These are phyloP conservation scores for Lepidotrigona ventralis DNA, from an alignment of 1,140 invertebrate species.

Conservation along the genomic window DNA sequence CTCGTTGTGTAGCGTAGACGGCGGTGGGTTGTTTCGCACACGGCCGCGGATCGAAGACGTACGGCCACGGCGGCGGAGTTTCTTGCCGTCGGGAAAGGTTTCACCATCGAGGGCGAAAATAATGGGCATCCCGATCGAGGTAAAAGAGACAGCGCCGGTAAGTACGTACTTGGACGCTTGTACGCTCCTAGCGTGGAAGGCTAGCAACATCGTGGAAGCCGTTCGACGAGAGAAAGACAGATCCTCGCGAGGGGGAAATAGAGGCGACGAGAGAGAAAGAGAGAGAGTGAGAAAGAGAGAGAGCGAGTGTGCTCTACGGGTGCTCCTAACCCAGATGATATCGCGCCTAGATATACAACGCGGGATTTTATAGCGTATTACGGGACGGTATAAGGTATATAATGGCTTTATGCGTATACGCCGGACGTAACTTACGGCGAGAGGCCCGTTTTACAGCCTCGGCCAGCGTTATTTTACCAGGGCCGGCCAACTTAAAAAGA, in stretches of 20 bases:
- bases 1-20: background rate
- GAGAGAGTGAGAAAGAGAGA: no score
- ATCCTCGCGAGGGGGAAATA: background rate
- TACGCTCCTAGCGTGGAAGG: slow-evolving; percentile 42
- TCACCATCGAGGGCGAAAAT: slow-evolving; percentile 55
- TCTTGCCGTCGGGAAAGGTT: slow-evolving; percentile 29
- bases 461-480: slow-evolving; percentile 66
- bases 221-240: slow-evolving; percentile 28
- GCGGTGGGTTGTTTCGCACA: slow-evolving; percentile 31
- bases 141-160: slow-evolving; percentile 57
- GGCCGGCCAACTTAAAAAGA: slow-evolving; percentile 14
- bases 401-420: slow-evolving; percentile 73
- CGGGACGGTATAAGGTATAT: slow-evolving; percentile 72
- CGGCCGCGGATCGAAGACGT: slow-evolving; percentile 31
- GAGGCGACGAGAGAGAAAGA: background rate
- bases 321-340: slow-evolving; percentile 76
- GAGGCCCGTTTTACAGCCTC: slow-evolving; percentile 66
- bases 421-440: slow-evolving; percentile 68
- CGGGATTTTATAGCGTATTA: slow-evolving; percentile 74
- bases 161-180: slow-evolving; percentile 55
- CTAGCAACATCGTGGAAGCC: slow-evolving; percentile 44
- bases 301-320: slow-evolving; percentile 67
- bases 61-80: slow-evolving; percentile 21
- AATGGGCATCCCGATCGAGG: slow-evolving; percentile 53
- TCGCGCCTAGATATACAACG: slow-evolving; percentile 74